Percentiles rank a stretch among this genome's conserved stretches.
phyloP scores from a whole-genome alignment of 2,113 vertebrate genomes.

The Osmerus mordax region DNA sequence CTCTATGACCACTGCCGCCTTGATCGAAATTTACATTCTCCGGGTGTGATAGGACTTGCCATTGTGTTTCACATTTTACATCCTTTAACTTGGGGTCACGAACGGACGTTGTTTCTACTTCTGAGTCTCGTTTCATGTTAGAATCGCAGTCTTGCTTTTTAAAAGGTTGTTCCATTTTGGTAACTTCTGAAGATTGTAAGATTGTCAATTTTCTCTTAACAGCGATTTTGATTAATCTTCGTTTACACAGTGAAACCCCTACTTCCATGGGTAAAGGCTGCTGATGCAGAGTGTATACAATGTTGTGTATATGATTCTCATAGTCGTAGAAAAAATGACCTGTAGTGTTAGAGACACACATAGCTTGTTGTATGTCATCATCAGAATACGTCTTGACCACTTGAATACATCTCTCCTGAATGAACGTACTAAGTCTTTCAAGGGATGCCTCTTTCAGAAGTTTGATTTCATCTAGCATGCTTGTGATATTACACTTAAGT shows the following conservation, averaged over 20 bases:
- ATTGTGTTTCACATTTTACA: neutral
- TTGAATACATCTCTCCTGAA: too few species aligned
- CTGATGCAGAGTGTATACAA: neutral
- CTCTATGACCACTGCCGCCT: neutral
- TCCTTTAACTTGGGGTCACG: too few species aligned
- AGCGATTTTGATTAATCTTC: neutral
- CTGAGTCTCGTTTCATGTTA: neutral
- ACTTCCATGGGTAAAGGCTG: neutral
- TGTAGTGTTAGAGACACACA: neutral
- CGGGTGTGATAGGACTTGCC: neutral
- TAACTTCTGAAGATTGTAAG: neutral
- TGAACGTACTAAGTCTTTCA: neutral
- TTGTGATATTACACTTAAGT: too few species aligned
- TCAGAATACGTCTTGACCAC: too few species aligned
- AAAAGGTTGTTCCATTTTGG: neutral
- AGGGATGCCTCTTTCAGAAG: neutral
- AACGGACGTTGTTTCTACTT: too few species aligned
- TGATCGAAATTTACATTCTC: neutral
- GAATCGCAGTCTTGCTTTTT: neutral
- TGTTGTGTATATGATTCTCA: neutral
- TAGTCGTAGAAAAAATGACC: neutral
- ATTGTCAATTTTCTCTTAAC: too few species aligned
- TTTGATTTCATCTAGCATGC: neutral
- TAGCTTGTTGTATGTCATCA: too few species aligned
- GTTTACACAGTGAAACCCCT: neutral